These are phyloP conservation scores for Diaprepes abbreviatus DNA, from an alignment of 2,888 invertebrate species.

Conservation along the genomic window DNA sequence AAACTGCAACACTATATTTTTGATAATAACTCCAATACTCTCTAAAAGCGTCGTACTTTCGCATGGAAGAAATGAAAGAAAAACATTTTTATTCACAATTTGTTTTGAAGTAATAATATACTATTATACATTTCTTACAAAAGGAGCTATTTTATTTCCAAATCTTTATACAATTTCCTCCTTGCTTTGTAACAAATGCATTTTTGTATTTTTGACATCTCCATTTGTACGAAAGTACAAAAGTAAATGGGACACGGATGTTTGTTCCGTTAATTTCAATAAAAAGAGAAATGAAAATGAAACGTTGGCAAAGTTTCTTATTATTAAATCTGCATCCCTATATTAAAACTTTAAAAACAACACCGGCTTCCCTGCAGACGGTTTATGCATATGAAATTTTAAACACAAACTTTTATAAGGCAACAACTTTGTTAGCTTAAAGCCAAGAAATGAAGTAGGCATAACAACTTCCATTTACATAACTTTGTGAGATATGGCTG, in stretches of 20 bases:
- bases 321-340: constrained; percentile 46
- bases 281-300: constrained; percentile 26
- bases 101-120: neutral
- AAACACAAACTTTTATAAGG: constrained; percentile 51
- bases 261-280: constrained; percentile 31
- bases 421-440: constrained; percentile 52
- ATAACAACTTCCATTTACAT: constrained; percentile 52
- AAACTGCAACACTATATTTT: no score
- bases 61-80: no score
- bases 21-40: no score
- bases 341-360: constrained; percentile 44
- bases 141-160: constrained; percentile 16
- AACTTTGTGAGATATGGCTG: constrained; percentile 49
- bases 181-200: constrained; percentile 20
- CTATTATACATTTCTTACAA: neutral
- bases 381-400: constrained; percentile 47
- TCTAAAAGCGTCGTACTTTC: no score
- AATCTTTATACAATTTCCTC: constrained; percentile 24
- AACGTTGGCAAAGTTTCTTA: constrained; percentile 30
- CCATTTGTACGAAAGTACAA: constrained; percentile 31
- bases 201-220: constrained; percentile 27
- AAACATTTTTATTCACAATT: neutral
- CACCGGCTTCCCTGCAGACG: constrained; percentile 30
- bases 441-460: constrained; percentile 47
- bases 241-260: constrained; percentile 26